phyloP scores from a whole-genome alignment of 1,140 invertebrate species.

The Drosophila virilis region DNA sequence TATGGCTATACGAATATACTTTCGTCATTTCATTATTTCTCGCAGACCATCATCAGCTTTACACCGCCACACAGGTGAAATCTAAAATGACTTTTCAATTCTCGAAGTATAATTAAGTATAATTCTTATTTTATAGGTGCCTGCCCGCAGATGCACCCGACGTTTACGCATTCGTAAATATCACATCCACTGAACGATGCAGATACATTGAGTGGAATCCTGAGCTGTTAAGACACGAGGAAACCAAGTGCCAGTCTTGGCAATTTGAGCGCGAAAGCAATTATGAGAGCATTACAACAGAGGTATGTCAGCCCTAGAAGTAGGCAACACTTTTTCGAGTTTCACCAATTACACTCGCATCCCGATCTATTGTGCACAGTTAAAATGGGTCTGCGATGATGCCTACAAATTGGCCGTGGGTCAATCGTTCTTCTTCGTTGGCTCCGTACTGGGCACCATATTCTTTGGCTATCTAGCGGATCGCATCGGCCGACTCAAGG shows the following conservation, averaged over 20 bases:
- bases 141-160: background rate
- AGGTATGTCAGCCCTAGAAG: constrained; percentile 83
- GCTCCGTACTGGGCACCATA: constrained; percentile 86
- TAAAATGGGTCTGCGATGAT: constrained; percentile 87
- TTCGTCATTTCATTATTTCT: constrained; percentile 86
- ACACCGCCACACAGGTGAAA: constrained; percentile 79
- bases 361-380: constrained; percentile 73
- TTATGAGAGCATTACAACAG: constrained; percentile 86
- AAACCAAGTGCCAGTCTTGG: constrained; percentile 80
- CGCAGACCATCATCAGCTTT: constrained; percentile 86
- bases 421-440: constrained; percentile 87
- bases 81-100: constrained; percentile 1
- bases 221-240: background rate
- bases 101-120: background rate
- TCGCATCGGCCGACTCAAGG: constrained; percentile 86
- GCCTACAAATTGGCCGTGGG: constrained; percentile 86
- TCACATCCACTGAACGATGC: background rate
- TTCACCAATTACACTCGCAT: constrained; percentile 25
- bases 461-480: constrained; percentile 86
- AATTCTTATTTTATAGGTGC: constrained; percentile 28
- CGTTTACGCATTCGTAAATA: background rate
- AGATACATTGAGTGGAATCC: constrained; percentile 18
- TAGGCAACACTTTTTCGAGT: constrained; percentile 26
- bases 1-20: constrained; percentile 86
- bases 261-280: constrained; percentile 84